These are phyloP conservation scores for Marronus borbonicus DNA, from an alignment of 2,888 invertebrate species.

Conservation along the genomic window DNA sequence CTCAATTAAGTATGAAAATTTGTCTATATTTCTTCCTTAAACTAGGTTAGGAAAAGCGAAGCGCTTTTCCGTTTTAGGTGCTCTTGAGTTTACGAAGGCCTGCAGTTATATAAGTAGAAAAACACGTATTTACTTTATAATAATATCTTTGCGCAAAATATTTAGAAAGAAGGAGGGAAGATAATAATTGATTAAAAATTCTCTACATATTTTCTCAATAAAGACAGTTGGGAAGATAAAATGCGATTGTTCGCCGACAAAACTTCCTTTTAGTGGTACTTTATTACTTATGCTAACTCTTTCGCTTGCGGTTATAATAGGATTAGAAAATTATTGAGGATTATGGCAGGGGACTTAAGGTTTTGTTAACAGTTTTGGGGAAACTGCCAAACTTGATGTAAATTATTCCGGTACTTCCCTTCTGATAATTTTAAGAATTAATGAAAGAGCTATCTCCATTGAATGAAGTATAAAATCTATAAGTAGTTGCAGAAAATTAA, in stretches of 20 bases:
- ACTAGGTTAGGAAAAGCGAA: neutral
- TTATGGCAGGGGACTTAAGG: constrained; percentile 7
- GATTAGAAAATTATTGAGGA: constrained; percentile 38
- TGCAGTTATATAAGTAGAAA: too few relatives aligned
- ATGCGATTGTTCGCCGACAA: neutral
- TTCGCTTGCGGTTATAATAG: constrained; percentile 4
- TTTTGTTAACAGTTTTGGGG: constrained; percentile 18
- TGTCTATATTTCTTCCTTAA: neutral
- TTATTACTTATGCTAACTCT: constrained; percentile 31
- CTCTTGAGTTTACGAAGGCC: too few relatives aligned
- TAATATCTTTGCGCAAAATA: too few relatives aligned
- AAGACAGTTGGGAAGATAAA: constrained; percentile 3
- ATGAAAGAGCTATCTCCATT: too few relatives aligned
- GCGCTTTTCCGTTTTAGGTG: too few relatives aligned
- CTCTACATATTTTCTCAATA: neutral
- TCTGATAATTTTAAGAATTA: too few relatives aligned
- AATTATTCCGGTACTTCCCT: too few relatives aligned
- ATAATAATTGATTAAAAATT: neutral
- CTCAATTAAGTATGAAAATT: constrained; percentile 21
- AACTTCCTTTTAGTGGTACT: constrained; percentile 15
- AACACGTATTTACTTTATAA: too few relatives aligned
- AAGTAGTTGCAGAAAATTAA: too few relatives aligned
- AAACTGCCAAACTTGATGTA: neutral
- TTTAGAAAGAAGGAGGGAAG: too few relatives aligned
- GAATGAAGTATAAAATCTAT: too few relatives aligned